A percentile compares a stretch with the other conserved stretches of the same genome.
phyloP scores from a whole-genome alignment of 2,888 invertebrate species.

The Eristalis arbustorum region DNA sequence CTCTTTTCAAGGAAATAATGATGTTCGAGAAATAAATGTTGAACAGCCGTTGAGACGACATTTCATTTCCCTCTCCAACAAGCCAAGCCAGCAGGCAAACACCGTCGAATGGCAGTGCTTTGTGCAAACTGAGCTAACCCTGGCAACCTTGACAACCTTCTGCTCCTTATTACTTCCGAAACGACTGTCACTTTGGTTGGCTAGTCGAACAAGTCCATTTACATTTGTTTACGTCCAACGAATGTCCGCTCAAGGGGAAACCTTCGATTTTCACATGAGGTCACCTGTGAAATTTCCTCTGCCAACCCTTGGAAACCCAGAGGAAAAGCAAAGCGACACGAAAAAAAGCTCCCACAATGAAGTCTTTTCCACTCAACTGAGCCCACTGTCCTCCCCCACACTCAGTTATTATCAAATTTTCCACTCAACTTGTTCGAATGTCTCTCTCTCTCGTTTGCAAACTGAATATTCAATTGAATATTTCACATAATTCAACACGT shows the following conservation, averaged over 20 bases:
- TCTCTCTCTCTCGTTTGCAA: neutral
- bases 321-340: neutral
- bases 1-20: neutral
- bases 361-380: conserved; percentile 23
- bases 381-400: neutral
- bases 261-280: neutral
- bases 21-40: neutral
- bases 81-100: too few species aligned
- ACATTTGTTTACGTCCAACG: neutral
- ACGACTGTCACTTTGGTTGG: too few species aligned
- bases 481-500: conserved; percentile 21
- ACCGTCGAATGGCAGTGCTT: too few species aligned
- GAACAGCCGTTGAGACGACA: too few species aligned
- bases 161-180: too few species aligned
- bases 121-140: too few species aligned
- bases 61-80: too few species aligned
- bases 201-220: neutral
- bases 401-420: conserved; percentile 13
- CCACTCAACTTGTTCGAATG: conserved; percentile 11
- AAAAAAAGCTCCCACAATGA: conserved; percentile 1
- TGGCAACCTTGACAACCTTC: too few species aligned
- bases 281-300: conserved; percentile 12
- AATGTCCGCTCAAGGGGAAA: neutral
- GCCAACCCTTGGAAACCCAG: neutral
- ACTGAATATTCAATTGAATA: conserved; percentile 22